Conservation (phyloP, 2,797 vertebrate species). For the Eidolon dupreanum region DNA sequence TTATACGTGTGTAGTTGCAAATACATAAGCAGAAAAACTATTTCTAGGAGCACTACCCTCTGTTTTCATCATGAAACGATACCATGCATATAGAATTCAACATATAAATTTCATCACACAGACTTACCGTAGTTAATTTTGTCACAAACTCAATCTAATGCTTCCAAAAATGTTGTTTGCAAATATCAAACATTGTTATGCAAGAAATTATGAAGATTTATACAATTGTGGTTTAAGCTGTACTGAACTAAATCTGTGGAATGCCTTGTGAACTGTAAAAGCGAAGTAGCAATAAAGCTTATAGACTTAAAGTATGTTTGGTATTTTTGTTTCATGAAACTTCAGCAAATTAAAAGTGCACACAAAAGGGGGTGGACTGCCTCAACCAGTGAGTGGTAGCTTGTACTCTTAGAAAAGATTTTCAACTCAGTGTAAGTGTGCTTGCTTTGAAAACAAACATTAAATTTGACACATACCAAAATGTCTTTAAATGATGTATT, state of each 20-base stretch:
- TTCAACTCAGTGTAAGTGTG: neutral
- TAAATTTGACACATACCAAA: conserved; percentile 70
- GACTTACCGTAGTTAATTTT: conserved; percentile 86
- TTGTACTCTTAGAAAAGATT: neutral
- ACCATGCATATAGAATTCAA: conserved; percentile 75
- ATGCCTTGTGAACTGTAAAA: conserved; percentile 99
- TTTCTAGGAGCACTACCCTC: conserved; percentile 90
- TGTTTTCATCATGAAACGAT: conserved; percentile 84
- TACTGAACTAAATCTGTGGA: conserved; percentile 95
- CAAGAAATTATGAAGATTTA: conserved; percentile 92
- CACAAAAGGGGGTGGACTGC: neutral
- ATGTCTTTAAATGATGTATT: conserved; percentile 70
- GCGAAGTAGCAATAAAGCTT: conserved; percentile 98
- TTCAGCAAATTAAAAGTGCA: neutral
- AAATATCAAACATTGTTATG: conserved; percentile 92
- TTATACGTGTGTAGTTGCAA: conserved; percentile 84
- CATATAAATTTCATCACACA: conserved; percentile 88
- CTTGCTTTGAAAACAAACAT: conserved; percentile 16
- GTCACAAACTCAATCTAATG: conserved; percentile 89
- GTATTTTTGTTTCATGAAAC: conserved; percentile 74
- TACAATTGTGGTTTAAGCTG: conserved; percentile 92
- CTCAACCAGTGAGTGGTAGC: neutral
- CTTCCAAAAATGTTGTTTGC: conserved; percentile 90
- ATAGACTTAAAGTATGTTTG: conserved; percentile 87
- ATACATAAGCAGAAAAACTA: conserved; percentile 89